Conservation (phyloP, 1,140 invertebrate genomes). For the Drosophila littoralis region DNA sequence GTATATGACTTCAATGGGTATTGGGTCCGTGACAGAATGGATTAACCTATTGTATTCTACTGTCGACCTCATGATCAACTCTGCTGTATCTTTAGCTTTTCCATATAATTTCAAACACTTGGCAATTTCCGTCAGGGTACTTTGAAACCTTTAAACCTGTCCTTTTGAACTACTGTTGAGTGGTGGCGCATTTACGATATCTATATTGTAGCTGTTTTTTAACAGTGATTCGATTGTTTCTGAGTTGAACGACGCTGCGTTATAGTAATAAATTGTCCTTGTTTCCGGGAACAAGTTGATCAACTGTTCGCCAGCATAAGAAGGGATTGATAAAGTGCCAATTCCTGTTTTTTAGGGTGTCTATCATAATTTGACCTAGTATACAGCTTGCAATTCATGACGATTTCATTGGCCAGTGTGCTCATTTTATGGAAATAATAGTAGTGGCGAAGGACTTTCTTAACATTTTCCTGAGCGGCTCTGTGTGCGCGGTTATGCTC, state of each 20-base stretch:
- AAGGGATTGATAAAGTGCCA: not conserved
- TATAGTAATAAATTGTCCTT: slow-evolving; percentile 3
- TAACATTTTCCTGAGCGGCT: not conserved
- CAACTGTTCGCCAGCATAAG: not conserved
- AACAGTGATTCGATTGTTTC: too few relatives aligned
- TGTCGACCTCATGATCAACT: slow-evolving; percentile 5
- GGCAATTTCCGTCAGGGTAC: slow-evolving; percentile 15
- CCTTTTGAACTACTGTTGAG: slow-evolving; percentile 28
- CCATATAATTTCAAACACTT: slow-evolving; percentile 25
- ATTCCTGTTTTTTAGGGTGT: slow-evolving; percentile 2
- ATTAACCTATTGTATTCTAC: not conserved
- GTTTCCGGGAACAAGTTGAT: slow-evolving; percentile 3
- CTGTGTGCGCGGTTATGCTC: too few relatives aligned
- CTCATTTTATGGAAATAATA: too few relatives aligned
- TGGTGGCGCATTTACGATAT: slow-evolving; percentile 17
- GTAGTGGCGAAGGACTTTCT: not conserved
- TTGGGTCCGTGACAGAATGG: not conserved
- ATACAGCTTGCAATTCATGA: not conserved
- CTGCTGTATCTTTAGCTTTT: too few relatives aligned
- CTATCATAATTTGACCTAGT: not conserved
- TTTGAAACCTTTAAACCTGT: slow-evolving; percentile 29
- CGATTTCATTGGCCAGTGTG: not conserved
- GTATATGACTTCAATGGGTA: slow-evolving; percentile 3
- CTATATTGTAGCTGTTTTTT: too few relatives aligned
- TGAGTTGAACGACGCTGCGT: not conserved